These are phyloP conservation scores for Delphinus delphis DNA, from an alignment of 2,113 vertebrate genomes.

Conservation along the genomic window DNA sequence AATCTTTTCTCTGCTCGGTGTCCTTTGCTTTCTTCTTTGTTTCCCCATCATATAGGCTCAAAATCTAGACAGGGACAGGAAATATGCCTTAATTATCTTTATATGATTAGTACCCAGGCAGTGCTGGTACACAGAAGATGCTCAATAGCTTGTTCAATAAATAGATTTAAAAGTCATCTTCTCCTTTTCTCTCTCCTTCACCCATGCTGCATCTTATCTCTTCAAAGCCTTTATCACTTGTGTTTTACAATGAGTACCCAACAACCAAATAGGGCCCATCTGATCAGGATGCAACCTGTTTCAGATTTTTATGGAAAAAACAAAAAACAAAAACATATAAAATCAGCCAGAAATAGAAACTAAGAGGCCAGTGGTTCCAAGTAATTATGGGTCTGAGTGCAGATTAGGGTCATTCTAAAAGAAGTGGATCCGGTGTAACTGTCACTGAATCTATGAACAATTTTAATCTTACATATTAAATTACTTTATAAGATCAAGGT, in stretches of 20 bases:
- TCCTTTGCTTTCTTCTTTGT: not conserved
- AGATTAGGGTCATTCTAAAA: not conserved
- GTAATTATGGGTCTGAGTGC: not conserved
- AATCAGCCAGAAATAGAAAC: not conserved
- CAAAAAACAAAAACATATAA: not conserved
- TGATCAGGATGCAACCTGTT: not conserved
- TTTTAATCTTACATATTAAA: slow-evolving; percentile 15
- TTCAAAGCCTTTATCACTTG: not conserved
- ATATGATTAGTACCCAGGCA: not conserved
- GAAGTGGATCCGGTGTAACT: not conserved
- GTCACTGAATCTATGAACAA: not conserved
- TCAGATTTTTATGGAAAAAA: not conserved
- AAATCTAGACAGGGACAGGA: not conserved
- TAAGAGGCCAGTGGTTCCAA: not conserved
- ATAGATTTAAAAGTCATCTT: not conserved
- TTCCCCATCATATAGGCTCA: not conserved
- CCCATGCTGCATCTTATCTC: not conserved
- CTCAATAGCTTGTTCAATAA: not conserved
- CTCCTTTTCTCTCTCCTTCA: not conserved
- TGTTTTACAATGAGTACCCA: not conserved
- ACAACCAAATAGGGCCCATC: not conserved
- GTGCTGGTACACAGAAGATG: not conserved
- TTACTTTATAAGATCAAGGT: not conserved
- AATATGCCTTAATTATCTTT: not conserved
- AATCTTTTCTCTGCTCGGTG: not conserved